These are phyloP conservation scores for Vireo griseus DNA, from an alignment of 2,797 vertebrate species.

Conservation along the genomic window DNA sequence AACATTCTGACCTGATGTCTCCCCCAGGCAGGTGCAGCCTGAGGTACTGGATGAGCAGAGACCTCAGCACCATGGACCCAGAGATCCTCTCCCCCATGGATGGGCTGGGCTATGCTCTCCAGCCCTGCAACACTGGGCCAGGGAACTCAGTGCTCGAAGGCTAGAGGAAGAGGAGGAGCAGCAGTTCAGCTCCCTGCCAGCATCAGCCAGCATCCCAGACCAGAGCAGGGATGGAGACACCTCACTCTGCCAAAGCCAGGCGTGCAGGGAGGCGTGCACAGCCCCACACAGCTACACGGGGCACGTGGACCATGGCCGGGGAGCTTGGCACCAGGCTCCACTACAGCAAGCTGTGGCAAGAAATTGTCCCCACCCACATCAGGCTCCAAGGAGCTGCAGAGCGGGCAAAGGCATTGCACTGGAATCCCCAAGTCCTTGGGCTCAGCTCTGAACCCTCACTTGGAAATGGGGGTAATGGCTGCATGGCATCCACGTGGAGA, in stretches of 20 bases:
- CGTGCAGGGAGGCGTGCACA: neutral
- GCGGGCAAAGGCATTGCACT: neutral
- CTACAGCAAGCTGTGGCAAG: neutral
- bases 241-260: rapidly evolving
- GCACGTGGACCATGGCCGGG: neutral
- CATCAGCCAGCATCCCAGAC: neutral
- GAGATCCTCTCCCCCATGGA: neutral
- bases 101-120: neutral
- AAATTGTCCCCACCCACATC: rapidly evolving
- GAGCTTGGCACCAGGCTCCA: neutral
- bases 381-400: neutral
- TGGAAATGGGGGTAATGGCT: rapidly evolving
- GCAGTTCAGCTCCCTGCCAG: neutral
- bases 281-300: rapidly evolving
- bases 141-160: neutral
- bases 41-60: neutral
- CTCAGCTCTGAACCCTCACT: neutral
- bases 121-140: neutral
- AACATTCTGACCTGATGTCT: neutral
- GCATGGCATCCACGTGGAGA: rapidly evolving
- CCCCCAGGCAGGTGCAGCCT: neutral
- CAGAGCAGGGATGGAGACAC: neutral
- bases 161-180: neutral
- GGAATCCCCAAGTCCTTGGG: neutral
- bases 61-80: neutral